These are phyloP conservation scores for Hemiscyllium ocellatum DNA, from an alignment of 2,113 vertebrate genomes.

Conservation along the genomic window DNA sequence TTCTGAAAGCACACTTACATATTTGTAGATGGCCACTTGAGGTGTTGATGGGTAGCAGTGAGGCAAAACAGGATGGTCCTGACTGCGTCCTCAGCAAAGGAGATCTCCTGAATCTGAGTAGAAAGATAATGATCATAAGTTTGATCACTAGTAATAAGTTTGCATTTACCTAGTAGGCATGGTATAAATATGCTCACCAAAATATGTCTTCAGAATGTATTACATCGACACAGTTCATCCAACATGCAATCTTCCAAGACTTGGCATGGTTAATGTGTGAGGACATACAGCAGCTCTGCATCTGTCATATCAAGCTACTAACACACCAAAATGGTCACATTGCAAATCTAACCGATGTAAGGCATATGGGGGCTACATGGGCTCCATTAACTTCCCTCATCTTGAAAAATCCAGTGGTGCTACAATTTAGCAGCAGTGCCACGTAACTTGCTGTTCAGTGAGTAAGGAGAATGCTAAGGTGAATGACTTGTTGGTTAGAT, in stretches of 20 bases:
- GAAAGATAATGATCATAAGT: background rate
- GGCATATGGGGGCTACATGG: background rate
- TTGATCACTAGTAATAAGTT: too few relatives aligned
- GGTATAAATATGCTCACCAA: background rate
- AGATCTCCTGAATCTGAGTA: background rate
- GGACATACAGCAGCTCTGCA: background rate
- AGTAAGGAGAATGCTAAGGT: background rate
- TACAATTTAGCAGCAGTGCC: background rate
- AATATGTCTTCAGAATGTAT: background rate
- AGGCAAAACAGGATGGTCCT: background rate
- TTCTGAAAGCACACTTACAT: background rate
- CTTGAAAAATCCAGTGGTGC: background rate
- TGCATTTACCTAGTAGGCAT: background rate
- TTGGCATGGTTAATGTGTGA: background rate
- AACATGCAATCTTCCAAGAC: background rate
- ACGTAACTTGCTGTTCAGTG: background rate
- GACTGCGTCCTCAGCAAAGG: background rate
- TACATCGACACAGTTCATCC: background rate
- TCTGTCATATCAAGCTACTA: background rate
- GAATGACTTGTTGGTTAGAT: background rate
- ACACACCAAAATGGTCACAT: background rate
- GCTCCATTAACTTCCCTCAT: background rate
- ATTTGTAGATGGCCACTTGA: background rate
- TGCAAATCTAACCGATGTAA: background rate
- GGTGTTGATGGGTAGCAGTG: background rate